Evolutionary conservation across 1,140 invertebrate species (phyloP).

Genomic region (Orius insidiosus): DNA sequence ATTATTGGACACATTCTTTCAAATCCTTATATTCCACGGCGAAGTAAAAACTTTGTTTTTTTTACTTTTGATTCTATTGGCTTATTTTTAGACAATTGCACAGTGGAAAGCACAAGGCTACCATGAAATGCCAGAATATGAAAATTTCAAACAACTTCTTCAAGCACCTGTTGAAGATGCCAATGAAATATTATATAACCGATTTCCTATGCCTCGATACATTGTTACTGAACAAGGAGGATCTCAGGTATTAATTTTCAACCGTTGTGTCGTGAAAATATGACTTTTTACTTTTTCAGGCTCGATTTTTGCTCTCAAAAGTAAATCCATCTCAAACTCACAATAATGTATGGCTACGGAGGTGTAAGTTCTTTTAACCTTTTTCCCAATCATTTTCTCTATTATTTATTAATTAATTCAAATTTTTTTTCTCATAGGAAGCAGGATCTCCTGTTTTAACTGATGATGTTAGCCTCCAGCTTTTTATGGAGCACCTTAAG

Average conservation of each 20-base stretch:
- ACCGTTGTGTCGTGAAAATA: too few relatives aligned
- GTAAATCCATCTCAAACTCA: constrained; percentile 99
- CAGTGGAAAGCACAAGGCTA: constrained; percentile 90
- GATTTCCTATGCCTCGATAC: constrained; percentile 97
- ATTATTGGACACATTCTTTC: constrained; percentile 99
- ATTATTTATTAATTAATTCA: too few relatives aligned
- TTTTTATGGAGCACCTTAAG: constrained; percentile 99
- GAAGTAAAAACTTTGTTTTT: too few relatives aligned
- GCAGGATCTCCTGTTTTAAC: constrained; percentile 93
- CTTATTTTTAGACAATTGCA: too few relatives aligned
- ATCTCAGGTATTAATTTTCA: too few relatives aligned
- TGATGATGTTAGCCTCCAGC: constrained; percentile 97
- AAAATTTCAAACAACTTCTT: constrained; percentile 89
- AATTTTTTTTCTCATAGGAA: too few relatives aligned
- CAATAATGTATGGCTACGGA: constrained; percentile 99
- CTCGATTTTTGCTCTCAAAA: constrained; percentile 94
- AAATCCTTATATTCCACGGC: constrained; percentile 98
- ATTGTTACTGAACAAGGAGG: constrained; percentile 97
- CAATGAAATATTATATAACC: constrained; percentile 81
- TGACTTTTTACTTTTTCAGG: too few relatives aligned
- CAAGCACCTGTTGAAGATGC: constrained; percentile 97
- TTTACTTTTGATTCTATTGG: too few relatives aligned
- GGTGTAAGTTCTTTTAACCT: too few relatives aligned
- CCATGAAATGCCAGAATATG: constrained; percentile 92
- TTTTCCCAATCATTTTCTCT: too few relatives aligned